Base-by-base conservation (phyloP, 2,888 invertebrate species). In the Nomada ferruginata region DNA sequence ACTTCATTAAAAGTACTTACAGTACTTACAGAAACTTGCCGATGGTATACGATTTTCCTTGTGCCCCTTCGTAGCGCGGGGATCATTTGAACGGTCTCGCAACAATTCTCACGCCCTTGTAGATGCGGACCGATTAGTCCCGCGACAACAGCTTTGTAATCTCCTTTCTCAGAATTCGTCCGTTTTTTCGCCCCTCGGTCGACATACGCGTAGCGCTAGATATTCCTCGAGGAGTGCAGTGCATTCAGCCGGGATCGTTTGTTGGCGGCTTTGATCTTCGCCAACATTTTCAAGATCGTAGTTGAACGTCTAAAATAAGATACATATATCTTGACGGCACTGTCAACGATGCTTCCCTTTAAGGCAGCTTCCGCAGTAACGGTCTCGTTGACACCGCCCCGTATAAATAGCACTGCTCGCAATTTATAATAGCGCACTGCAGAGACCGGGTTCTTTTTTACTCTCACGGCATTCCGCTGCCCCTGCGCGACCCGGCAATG, bases 291-390 rank as follows among this genome's bases (percentile, higher is more conserved):
- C 60, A 63, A 68, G 61, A 72, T 73, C 64, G 63, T 52, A 47
- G 50, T 68, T 69, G 63, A 73, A 81, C 79, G 29, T 73, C 79
- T 63, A 68, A 66, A 65, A 72, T 63, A 78, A 68, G 73, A 66
- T 52, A 63, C 44, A 52, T 63, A 63, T 52, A 52, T 63, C 66
- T 71, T 42, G 61, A 61, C 65, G 61, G 53, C 18, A 55, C 15
- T 18, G 70, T 18, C 55, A 42, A 23, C 47, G 29, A 36, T 11
- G 55, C 13, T 29, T 50, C 76, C 36, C 65, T 65, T 60, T 60
- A 53, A 47, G 70, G 36, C 65, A 53, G 36, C 59, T 65, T 50
- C 44, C 23, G 20, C 44, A 20, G 77, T 52, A 53, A 44, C 47
- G 64, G 50, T 64, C 64, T 70, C 77, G 44, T 23, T 26, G 36